Base-by-base conservation (phyloP, 2,888 invertebrate species). In the Cybosia mesomella region DNA sequence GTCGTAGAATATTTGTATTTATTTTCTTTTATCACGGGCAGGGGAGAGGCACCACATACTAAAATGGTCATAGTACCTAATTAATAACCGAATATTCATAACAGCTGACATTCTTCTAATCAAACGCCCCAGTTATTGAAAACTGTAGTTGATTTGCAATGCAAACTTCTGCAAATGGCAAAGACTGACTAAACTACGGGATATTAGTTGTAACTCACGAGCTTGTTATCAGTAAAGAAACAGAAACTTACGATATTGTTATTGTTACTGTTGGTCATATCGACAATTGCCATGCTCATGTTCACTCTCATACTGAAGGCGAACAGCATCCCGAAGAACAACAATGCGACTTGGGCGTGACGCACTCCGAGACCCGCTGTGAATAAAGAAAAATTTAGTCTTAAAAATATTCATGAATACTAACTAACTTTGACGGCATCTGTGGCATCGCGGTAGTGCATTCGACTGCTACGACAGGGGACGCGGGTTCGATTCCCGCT, bases 251-350 rank as follows among this genome's bases (percentile, higher is more conserved):
- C 70, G 10, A 34, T 49, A 43, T 70, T 66, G 18, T 70, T 11
- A 18, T 67, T 70, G 18, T 67, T 0, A 11, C 13, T 32, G 28
- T 70, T 66, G 0, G 96, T 96, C 96, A 97, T 97, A 49, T 96
- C 96, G 0, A 97, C 96, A 65, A 97, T 95, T 7, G 96, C 96
- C 80, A 97, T 96, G 67, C 97, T 97, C 84, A 97, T 95, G 84
- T 96, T 96, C 54, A 96, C 96, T 59, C 97, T 88, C 92, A 96
- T 96, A 11, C 95, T 95, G 86, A 96, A 97, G 0, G 96, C 96
- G 39, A 96, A 90, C 22, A 96, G 82, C 85, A 96, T 93, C 1
- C 95, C 95, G 4, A 95, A 73, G 81, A 96, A 96, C 72, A 96
- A 89, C 72, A 96, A 83, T 11, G 95, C 72, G 2, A 95, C 91